Evolutionary conservation across 2,888 invertebrate genomes (phyloP), one percentile per base, ranked within the genome.

Genomic region (Mimumesa dahlbomi): DNA sequence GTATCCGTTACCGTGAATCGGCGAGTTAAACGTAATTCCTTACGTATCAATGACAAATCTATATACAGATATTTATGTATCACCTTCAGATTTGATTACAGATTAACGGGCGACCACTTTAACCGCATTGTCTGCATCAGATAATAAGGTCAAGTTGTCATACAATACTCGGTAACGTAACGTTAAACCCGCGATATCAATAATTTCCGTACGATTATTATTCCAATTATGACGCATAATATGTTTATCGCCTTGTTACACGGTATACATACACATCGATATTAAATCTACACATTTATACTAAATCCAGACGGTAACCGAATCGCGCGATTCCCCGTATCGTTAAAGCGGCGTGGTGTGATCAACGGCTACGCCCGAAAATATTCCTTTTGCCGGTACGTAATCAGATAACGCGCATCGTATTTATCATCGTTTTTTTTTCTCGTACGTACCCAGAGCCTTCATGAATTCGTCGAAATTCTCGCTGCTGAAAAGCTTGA

Each of bases 381-480:
- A 29, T 5, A 7, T 6, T 9, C 2, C 6, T 29, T 29, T 9
- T 29, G 9, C 29, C n/a, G 31, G 13, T n/a, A 19, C 3, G 5
- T 11, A 18, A 57, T 29, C 48, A 5, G 52, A 18, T 14, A 29
- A 42, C 1, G 14, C 29, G 14, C 11, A 36, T 36, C n/a, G 13
- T 14, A 38, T 50, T 38, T 36, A 43, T 36, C n/a, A n/a, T n/a
- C n/a, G n/a, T n/a, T n/a, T n/a, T n/a, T n/a, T n/a, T n/a, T n/a
- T n/a, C n/a, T 42, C 2, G 25, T 68, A 91, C 95, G 93, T 89
- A 96, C 96, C 96, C 66, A 96, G 90, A 58, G 94, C 93, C 91
- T 96, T 96, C 95, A 97, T 95, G 91, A 95, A 96, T 67, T 95
- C 95, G 83, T 97, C 97, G 90, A 97, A 97, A 88, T 96, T 95